A percentile compares a stretch with the other conserved stretches of the same genome.
Conservation (phyloP, 1,140 invertebrate genomes). For the Apis laboriosa region DNA sequence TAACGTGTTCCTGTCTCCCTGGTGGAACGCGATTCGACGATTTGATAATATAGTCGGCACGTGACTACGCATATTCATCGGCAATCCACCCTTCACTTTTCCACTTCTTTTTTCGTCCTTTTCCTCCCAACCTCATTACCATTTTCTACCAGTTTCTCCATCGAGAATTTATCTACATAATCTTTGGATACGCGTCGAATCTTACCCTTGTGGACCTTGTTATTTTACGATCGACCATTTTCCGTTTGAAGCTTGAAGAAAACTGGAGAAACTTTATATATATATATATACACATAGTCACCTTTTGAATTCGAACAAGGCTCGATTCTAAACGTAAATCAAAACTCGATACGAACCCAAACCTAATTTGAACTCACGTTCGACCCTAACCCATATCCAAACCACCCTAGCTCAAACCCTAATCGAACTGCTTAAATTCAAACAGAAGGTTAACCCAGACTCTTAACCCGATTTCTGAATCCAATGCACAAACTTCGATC, state of each 20-base stretch:
- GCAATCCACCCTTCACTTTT: background rate
- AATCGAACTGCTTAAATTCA: no score
- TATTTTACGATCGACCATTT: constrained; percentile 26
- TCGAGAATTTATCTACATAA: background rate
- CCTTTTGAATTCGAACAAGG: background rate
- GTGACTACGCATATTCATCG: constrained; percentile 51
- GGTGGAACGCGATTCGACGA: constrained; percentile 12
- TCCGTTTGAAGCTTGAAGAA: background rate
- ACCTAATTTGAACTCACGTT: no score
- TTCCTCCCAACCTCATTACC: background rate
- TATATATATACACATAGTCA: background rate
- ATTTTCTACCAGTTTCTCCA: constrained; percentile 4
- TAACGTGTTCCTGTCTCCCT: background rate
- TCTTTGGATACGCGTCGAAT: constrained; percentile 18
- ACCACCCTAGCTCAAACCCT: no score
- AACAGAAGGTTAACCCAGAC: no score
- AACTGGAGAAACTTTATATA: background rate
- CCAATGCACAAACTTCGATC: no score
- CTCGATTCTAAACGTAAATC: no score
- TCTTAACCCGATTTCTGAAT: no score
- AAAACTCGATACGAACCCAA: no score
- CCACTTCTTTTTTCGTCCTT: background rate
- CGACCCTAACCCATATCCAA: no score
- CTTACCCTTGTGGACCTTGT: no score
- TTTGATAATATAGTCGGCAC: constrained; percentile 14